Conservation (phyloP, 2,888 invertebrate genomes). For the Embidobia sp. region DNA sequence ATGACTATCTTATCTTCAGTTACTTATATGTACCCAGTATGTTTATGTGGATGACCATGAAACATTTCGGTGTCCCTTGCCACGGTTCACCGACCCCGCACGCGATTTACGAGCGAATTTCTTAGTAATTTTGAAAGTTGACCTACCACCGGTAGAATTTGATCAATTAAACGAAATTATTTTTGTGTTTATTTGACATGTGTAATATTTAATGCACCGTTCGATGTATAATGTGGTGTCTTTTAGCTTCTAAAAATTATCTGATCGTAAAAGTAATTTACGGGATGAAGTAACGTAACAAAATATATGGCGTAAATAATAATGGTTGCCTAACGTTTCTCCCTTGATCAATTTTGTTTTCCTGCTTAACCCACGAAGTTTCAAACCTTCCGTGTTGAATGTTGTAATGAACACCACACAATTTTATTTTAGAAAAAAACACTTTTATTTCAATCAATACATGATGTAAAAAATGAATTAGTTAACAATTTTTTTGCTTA, state of each 20-base stretch:
- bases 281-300: too few species aligned
- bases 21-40: slow-evolving; percentile 74
- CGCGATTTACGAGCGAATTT: slow-evolving; percentile 67
- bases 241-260: not conserved
- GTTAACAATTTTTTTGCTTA: too few species aligned
- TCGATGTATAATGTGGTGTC: not conserved
- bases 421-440: too few species aligned
- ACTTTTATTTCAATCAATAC: too few species aligned
- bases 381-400: not conserved
- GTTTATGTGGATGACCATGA: slow-evolving; percentile 76
- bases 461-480: too few species aligned
- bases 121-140: slow-evolving; percentile 67
- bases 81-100: slow-evolving; percentile 71
- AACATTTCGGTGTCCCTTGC: slow-evolving; percentile 73
- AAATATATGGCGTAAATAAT: too few species aligned
- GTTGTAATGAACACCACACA: slow-evolving; percentile 2
- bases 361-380: not conserved
- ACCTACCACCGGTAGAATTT: slow-evolving; percentile 56
- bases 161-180: slow-evolving; percentile 50
- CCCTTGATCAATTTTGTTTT: too few species aligned
- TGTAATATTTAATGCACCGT: slow-evolving; percentile 4
- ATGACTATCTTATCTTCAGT: slow-evolving; percentile 77
- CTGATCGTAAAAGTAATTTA: too few species aligned
- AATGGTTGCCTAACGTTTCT: too few species aligned
- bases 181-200: slow-evolving; percentile 21